phyloP scores from a whole-genome alignment of 2,888 invertebrate species.

The Drosophila birchii region DNA sequence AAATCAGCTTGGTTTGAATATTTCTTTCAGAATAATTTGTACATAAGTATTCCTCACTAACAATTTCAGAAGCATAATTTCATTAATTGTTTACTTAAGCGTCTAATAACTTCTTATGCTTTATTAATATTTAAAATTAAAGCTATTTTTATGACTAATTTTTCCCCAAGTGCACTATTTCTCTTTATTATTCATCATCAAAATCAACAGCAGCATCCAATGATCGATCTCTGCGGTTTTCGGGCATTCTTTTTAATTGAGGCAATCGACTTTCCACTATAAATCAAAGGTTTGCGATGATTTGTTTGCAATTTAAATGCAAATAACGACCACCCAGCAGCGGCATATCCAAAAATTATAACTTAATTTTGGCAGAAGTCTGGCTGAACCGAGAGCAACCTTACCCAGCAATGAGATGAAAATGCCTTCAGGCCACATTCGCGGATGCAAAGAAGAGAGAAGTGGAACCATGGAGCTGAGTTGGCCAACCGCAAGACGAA shows the following conservation, averaged over 20 bases:
- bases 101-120: fast-evolving
- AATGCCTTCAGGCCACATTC: slow-evolving; percentile 61
- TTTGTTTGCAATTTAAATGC: slow-evolving; percentile 81
- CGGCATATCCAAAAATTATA: slow-evolving; percentile 66
- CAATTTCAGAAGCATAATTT: too few species aligned
- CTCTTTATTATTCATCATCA: slow-evolving; percentile 11
- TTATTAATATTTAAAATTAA: not conserved
- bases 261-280: slow-evolving; percentile 64
- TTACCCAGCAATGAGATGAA: slow-evolving; percentile 48
- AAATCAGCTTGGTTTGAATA: not conserved
- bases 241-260: slow-evolving; percentile 63
- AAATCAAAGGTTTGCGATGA: slow-evolving; percentile 70
- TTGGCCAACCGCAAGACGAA: slow-evolving; percentile 52
- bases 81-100: too few species aligned
- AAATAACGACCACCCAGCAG: slow-evolving; percentile 72
- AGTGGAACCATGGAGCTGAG: not conserved
- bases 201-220: slow-evolving; percentile 2
- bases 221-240: slow-evolving; percentile 48
- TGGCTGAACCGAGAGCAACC: slow-evolving; percentile 32
- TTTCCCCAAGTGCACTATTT: slow-evolving; percentile 19
- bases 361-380: slow-evolving; percentile 66
- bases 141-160: not conserved
- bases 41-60: too few species aligned
- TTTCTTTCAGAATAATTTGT: not conserved
- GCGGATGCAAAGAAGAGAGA: slow-evolving; percentile 39